Base-by-base conservation (phyloP, 2,797 vertebrate genomes). In the Synaphobranchus kaupii region DNA sequence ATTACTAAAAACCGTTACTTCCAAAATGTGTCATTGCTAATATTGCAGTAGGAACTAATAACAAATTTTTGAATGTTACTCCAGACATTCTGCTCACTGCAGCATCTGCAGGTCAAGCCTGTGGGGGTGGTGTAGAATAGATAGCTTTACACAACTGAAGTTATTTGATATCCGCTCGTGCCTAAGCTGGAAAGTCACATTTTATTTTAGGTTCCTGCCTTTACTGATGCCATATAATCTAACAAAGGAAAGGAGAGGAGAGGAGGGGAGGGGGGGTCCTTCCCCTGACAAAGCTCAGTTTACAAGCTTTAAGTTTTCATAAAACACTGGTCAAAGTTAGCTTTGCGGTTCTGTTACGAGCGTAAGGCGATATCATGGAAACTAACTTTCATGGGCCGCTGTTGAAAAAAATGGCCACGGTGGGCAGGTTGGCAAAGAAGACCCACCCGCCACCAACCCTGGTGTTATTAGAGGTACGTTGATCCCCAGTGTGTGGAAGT, bases 221-320 rank as follows among this genome's bases (percentile, higher is more conserved):
- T 92, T 89, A 91, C 89, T 90, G 89, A 86, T 85, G 86, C 84
- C 87, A 54, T 87, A 83, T 89, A 89, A 88, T 87, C 84, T 90
- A 83, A 87, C 83, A 86, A 52, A 88, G 39, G 39, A 39, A 88
- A 86, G 83, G 56, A n/a, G n/a, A n/a, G n/a, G n/a, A n/a, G n/a
- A n/a, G n/a, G n/a, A n/a, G 34, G 78, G 87, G n/a, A 58, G 84
- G 85, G 25, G 13, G 85, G 89, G 89, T 17, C 90, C 87, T 89
- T 92, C 91, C 87, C 86, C 84, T 92, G 91, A 83, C 81, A 90
- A 90, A 89, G 90, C 84, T 93, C 85, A 54, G 84, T 89, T 93
- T 92, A 87, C 91, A 85, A 85, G 85, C 52, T 58, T 89, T 88
- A 71, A 87, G 86, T 89, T 88, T 90, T 91, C 85, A 90, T 89